Conservation (phyloP, 1,140 invertebrate genomes). For the Euborellia annulipes region DNA sequence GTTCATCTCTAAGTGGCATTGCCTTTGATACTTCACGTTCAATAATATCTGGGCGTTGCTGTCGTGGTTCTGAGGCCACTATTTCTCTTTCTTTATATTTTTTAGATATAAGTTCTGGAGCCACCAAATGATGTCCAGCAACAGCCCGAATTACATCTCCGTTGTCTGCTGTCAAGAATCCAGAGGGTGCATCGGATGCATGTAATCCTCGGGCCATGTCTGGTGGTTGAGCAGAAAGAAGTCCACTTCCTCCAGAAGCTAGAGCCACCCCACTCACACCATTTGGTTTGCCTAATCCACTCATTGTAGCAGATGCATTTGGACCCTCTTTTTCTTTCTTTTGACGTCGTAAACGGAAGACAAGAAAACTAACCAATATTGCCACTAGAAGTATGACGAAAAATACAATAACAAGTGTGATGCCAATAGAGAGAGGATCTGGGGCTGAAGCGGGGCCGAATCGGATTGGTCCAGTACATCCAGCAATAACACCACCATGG, state of each 20-base stretch:
- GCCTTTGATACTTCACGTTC: slow-evolving; percentile 77
- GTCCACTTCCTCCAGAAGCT: slow-evolving; percentile 15
- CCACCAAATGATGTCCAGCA: slow-evolving; percentile 48
- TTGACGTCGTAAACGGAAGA: slow-evolving; percentile 70
- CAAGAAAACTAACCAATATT: slow-evolving; percentile 74
- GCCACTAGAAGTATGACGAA: slow-evolving; percentile 78
- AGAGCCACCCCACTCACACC: slow-evolving; percentile 36
- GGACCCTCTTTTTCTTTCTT: slow-evolving; percentile 63
- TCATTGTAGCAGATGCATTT: no score
- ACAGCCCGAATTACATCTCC: slow-evolving; percentile 49
- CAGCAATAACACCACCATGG: slow-evolving; percentile 48
- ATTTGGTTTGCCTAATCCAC: neutral
- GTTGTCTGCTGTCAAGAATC: slow-evolving; percentile 45
- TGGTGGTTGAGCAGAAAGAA: slow-evolving; percentile 1
- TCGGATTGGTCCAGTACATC: slow-evolving; percentile 52
- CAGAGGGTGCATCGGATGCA: slow-evolving; percentile 25
- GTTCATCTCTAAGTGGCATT: slow-evolving; percentile 49
- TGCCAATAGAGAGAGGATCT: slow-evolving; percentile 76
- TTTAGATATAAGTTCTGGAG: slow-evolving; percentile 64
- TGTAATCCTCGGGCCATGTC: slow-evolving; percentile 30
- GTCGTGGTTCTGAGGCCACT: slow-evolving; percentile 31
- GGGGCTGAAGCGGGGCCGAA: slow-evolving; percentile 54
- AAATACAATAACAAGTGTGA: slow-evolving; percentile 85
- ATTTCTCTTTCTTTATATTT: slow-evolving; percentile 77
- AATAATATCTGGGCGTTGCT: slow-evolving; percentile 81